Evolutionary conservation across 2,797 vertebrate genomes (phyloP), one percentile per base, ranked within the genome.

Genomic region (Anabacerthia variegaticeps): DNA sequence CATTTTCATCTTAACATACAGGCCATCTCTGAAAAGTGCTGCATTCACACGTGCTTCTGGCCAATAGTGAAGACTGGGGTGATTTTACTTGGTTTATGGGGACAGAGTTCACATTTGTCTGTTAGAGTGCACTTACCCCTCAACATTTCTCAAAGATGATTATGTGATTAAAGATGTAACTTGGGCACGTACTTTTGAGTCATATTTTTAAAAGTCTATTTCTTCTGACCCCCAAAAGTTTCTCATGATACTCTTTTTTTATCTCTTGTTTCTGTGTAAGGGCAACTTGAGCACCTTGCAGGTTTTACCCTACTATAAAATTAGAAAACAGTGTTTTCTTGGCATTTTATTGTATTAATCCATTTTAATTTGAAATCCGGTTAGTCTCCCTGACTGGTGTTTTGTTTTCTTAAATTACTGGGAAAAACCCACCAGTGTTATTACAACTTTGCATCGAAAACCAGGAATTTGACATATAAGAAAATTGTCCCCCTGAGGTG

Each of bases 381-480:
- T 46, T 21, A 46, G 24, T 72, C 6, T 67, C 34, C 12, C 62
- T 63, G 66, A 12, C 11, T 55, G 34, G 30, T 63, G 3, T 28
- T 73, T 68, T 8, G 2, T 17, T 72, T 85, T 65, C 8, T 71
- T 82, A 67, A 83, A 54, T 16, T 58, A 30, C 44, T 56, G 9
- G 9, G 14, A 15, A 56, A 85, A 62, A 1, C 3, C 4, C 5
- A 22, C 9, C 23, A 28, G 12, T 41, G 46, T 77, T 46, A 49
- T 3, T 95, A 48, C 86, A 98, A 98, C 96, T 98, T 79, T 97
- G 97, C 28, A 59, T 96, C 94, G 96, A 96, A 92, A 97, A 93
- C 51, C 95, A 97, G 87, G 91, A 96, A 55, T 96, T 98, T 94
- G 71, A 82, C 52, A 51, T 95, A 65, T 98, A 97, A 83, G 92